Base-by-base conservation (phyloP, 2,888 invertebrate genomes). In the Bimastos eiseni region DNA sequence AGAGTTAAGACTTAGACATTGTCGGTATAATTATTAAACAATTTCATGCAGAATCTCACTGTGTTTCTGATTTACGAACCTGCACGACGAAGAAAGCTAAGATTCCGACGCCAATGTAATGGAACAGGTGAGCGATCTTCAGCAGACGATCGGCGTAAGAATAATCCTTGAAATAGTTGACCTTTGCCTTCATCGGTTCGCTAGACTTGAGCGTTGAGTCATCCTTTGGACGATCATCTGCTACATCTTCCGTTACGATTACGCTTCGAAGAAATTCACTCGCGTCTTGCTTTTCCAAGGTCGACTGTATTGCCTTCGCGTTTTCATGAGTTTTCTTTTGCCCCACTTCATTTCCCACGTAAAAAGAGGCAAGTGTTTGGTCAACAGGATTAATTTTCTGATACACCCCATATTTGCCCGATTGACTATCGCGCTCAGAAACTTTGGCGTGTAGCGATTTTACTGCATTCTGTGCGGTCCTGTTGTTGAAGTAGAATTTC, bases 121-220 rank as follows among this genome's bases (percentile, higher is more conserved):
- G 90, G 70, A 89, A 89, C n/a, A 70, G 44, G 37, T 89, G 90
- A 8, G 90, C 90, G 30, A 89, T 89, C 90, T 89, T 89, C 19
- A 89, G 90, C 90, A 89, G 44, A 1, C 55, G 44, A 70, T 89
- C 90, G 4, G 70, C 33, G 70, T 89, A 89, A 8, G 70, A 34
- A 15, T 24, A 89, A 55, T 55, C 33, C 36, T 41, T 89, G n/a
- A 38, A 86, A 36, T 37, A 86, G 86, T 34, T 86, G 86, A 70
- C n/a, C 70, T 70, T 70, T 70, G 70, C 30, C 70, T 70, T 70
- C 70, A n/a, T n/a, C 11, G 70, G 70, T 70, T 70, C 70, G 70
- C 70, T 70, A 70, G 70, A n/a, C 70, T 70, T 70, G 8, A 70
- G n/a, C 70, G 70, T 70, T 70, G 70, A 70, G 8, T n/a, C 17